Evolutionary conservation across 2,113 vertebrate species (phyloP).

Genomic region (Isichthys henryi): DNA sequence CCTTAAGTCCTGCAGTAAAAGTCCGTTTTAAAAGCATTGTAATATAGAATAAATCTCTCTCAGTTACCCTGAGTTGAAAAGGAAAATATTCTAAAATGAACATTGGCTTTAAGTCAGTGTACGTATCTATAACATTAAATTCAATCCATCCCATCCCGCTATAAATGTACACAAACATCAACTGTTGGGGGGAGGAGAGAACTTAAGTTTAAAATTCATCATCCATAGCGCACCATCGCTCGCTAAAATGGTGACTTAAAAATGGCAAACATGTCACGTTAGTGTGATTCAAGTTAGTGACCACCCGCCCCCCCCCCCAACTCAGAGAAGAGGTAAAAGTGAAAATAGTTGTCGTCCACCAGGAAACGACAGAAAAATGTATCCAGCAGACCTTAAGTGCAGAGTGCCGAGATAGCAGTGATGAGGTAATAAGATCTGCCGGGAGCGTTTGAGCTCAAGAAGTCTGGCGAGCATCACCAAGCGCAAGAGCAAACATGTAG

Average conservation of each 20-base stretch:
- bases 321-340: slow-evolving; percentile 35
- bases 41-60: slow-evolving; percentile 43
- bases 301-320: slow-evolving; percentile 21
- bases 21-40: slow-evolving; percentile 42
- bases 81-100: slow-evolving; percentile 44
- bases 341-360: slow-evolving; percentile 13
- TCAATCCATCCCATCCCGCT: slow-evolving; percentile 36
- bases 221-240: slow-evolving; percentile 12
- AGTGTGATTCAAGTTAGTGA: slow-evolving; percentile 22
- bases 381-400: slow-evolving; percentile 52
- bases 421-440: slow-evolving; percentile 67
- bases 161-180: slow-evolving; percentile 57
- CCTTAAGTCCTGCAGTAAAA: slow-evolving; percentile 54
- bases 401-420: slow-evolving; percentile 64
- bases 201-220: slow-evolving; percentile 1
- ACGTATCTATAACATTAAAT: slow-evolving; percentile 64
- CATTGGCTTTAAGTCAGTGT: slow-evolving; percentile 52
- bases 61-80: slow-evolving; percentile 66
- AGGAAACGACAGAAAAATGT: slow-evolving; percentile 22
- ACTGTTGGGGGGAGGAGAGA: slow-evolving; percentile 35
- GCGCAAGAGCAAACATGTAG: slow-evolving; percentile 62
- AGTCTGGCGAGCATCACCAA: slow-evolving; percentile 24
- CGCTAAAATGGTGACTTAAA: slow-evolving; percentile 19
- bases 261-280: background rate
- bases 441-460: background rate